Percentiles rank a stretch among this genome's conserved stretches.
Conservation (phyloP, 2,888 invertebrate species). For the Artemia sp. region DNA sequence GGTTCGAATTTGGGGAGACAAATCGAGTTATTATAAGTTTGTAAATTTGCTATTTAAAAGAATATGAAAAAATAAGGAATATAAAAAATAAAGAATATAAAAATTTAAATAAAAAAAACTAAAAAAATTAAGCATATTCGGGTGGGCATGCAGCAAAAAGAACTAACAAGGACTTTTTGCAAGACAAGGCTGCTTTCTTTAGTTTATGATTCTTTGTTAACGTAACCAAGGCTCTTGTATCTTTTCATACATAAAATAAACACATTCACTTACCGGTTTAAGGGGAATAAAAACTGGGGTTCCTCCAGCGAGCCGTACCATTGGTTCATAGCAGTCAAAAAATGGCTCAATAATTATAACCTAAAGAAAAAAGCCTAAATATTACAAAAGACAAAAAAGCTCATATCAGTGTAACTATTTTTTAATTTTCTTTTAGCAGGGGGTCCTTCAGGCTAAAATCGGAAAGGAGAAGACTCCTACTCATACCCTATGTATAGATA, state of each 20-base stretch:
- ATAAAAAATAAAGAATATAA: no score
- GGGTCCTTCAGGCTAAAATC: not conserved
- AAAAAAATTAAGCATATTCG: no score
- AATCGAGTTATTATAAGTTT: no score
- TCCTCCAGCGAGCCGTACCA: slow-evolving; percentile 76
- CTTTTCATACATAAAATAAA: not conserved
- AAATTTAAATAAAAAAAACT: no score
- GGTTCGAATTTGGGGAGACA: no score
- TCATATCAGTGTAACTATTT: slow-evolving; percentile 15
- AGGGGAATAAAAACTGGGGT: slow-evolving; percentile 69
- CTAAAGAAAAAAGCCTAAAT: slow-evolving; percentile 36
- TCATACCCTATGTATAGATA: no score
- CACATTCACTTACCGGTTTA: slow-evolving; percentile 44
- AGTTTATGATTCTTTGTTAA: slow-evolving; percentile 23
- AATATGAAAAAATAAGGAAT: no score
- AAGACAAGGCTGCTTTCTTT: slow-evolving; percentile 22
- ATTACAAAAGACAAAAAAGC: slow-evolving; percentile 36
- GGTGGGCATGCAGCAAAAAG: not conserved
- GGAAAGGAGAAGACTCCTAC: slow-evolving; percentile 23
- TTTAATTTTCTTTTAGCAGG: slow-evolving; percentile 9
- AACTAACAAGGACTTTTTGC: slow-evolving; percentile 17
- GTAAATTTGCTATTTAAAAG: no score
- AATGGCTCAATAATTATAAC: slow-evolving; percentile 95
- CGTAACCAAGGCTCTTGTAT: slow-evolving; percentile 28
- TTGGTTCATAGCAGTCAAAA: slow-evolving; percentile 94